Base-by-base conservation (phyloP, 2,888 invertebrate genomes). In the Xestobium rufovillosum region DNA sequence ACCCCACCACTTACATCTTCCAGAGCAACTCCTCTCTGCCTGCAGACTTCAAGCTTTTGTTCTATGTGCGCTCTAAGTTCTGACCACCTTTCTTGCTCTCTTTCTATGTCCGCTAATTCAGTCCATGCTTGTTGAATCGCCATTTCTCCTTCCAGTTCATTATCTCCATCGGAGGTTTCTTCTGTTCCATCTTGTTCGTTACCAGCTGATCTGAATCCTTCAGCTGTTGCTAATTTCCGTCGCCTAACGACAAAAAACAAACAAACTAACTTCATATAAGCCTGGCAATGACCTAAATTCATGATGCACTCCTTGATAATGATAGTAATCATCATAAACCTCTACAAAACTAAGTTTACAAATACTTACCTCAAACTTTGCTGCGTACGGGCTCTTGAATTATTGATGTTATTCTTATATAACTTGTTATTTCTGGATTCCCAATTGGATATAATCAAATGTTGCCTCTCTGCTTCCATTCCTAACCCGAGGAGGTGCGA, bases 391-490 rank as follows among this genome's bases (percentile, higher is more conserved):
- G 76, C 66, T 38, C 77, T 62, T 0, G 75, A 71, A 34, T 71
- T 65, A 40, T 71, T 72, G 1, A 75, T 70, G 30, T 56, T 63
- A 37, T 65, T 65, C 55, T 80, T 78, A 54, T 82, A 83, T 23
- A 82, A 66, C 49, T 83, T 78, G 49, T 86, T 86, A 61, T 84
- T 83, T 31, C 83, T 72, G 9, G 86, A 84, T 59, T 87, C 87
- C 87, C 87, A 92, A 63, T 91, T 89, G 2, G 83, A 82, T 29
- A 95, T 87, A 30, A 91, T 78, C 42, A 88, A 78, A 53, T 90
- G 87, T 54, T 92, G 88, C 27, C 88, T 72, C 60, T 90, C 91
- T 0, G 88, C 84, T 52, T 94, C 92, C 55, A 92, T 72, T 19
- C 87, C 89, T 29, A 92, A 68, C 2, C 90, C 88, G 46, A 92